Evolutionary conservation across 2,888 invertebrate genomes (phyloP), one percentile per base, ranked within the genome.

Genomic region (Chalcis sispes): DNA sequence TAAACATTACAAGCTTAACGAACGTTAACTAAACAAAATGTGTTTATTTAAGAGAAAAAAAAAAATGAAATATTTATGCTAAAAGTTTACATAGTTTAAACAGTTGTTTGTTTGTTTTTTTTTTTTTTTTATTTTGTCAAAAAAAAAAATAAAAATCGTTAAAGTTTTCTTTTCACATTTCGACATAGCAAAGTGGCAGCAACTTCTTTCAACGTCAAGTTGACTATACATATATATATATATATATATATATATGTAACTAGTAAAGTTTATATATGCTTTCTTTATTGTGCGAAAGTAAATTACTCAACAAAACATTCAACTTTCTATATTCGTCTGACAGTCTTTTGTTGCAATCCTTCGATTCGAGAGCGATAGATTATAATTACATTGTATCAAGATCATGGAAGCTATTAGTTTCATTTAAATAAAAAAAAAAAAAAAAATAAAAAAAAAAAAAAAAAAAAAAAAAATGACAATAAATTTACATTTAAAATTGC

Each of bases 211-310:
- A 7, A 52, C 20, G 10, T 36, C n/a, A n/a, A n/a, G n/a, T 36
- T 36, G 4, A 36, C 36, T 36, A 36, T 36, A 36, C 10, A 7
- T 7, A 36, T 36, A 10, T 7, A 36, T 36, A 36, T 36, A 10
- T 36, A 10, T 7, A 36, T 10, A 4, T 32, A 5, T 32, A 32
- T 3, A 32, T 8, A 5, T 32, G 3, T 48, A 5, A 7, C 18
- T 27, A 48, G 25, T 48, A 29, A n/a, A 64, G 4, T 18, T 64
- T 46, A 48, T 29, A 48, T 29, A 48, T 8, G 42, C 18, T 27
- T 18, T 64, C 10, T 50, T 18, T 20, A 32, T 66, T 66, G 52
- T 66, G 65, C 54, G 29, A 66, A 52, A 40, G 18, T 40, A 66
- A 66, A 23, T 15, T 42, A 2, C 15, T 15, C 13, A 15, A 42